Evolutionary conservation across 2,797 vertebrate genomes (phyloP).

Genomic region (Lacerta agilis): DNA sequence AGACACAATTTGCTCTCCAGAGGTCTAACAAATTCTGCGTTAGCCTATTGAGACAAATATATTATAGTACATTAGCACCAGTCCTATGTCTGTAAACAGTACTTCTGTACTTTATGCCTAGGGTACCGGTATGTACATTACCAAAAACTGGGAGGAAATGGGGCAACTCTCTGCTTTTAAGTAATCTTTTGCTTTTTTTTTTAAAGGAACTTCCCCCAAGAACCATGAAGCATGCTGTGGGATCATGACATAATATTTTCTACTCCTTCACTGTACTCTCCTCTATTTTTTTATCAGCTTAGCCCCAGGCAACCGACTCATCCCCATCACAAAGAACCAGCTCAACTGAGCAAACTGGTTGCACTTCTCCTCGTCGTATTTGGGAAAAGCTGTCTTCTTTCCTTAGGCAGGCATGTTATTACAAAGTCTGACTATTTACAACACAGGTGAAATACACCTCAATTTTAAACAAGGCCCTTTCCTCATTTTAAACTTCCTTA

Average conservation of each 20-base stretch:
- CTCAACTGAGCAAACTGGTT: neutral
- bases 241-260: neutral
- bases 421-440: neutral
- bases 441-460: neutral
- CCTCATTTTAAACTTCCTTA: neutral
- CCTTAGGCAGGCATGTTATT: neutral
- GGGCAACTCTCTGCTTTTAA: neutral
- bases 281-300: neutral
- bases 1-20: slow-evolving; percentile 33
- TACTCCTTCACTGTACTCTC: neutral
- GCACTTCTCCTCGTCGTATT: neutral
- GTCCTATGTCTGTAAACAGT: neutral
- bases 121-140: neutral
- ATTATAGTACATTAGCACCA: neutral
- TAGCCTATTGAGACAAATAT: neutral
- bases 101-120: neutral
- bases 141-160: neutral
- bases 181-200: neutral
- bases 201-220: neutral
- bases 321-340: no score
- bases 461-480: neutral
- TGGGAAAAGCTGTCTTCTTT: neutral
- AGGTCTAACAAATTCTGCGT: slow-evolving; percentile 38
- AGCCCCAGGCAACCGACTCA: neutral
- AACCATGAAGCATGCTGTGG: neutral